Percentiles rank a stretch among this genome's conserved stretches.
Evolutionary conservation across 2,113 vertebrate species (phyloP).

Genomic region (Siniperca chuatsi): DNA sequence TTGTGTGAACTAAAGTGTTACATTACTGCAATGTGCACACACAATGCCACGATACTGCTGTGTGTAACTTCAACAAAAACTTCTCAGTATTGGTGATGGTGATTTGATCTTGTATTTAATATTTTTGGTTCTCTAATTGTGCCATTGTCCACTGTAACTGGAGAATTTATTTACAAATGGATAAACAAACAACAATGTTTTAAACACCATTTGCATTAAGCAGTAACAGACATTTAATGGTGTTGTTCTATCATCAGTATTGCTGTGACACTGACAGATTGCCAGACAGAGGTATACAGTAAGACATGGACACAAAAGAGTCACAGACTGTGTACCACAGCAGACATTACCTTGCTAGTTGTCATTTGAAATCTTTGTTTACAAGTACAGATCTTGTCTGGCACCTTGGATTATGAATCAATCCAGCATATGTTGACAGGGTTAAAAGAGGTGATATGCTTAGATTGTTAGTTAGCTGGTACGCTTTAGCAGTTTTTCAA

Average conservation of each 20-base stretch:
- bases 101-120: neutral
- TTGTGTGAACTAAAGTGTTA: neutral
- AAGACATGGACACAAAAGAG: neutral
- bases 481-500: neutral
- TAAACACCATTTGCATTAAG: neutral
- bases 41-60: neutral
- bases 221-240: neutral
- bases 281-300: neutral
- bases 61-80: neutral
- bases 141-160: neutral
- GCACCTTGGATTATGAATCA: neutral
- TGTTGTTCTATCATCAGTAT: no score
- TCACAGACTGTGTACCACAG: neutral
- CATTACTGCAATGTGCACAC: neutral
- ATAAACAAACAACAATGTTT: no score
- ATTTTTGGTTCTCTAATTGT: neutral
- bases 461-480: neutral
- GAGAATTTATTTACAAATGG: neutral
- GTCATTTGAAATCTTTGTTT: neutral
- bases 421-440: neutral
- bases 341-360: neutral
- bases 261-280: neutral
- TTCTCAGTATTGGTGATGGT: neutral
- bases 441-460: neutral
- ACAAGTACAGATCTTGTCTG: neutral